Percentiles rank a stretch among this genome's conserved stretches.
phyloP scores from a whole-genome alignment of 2,113 vertebrate genomes.

The Oreochromis tanganicae region DNA sequence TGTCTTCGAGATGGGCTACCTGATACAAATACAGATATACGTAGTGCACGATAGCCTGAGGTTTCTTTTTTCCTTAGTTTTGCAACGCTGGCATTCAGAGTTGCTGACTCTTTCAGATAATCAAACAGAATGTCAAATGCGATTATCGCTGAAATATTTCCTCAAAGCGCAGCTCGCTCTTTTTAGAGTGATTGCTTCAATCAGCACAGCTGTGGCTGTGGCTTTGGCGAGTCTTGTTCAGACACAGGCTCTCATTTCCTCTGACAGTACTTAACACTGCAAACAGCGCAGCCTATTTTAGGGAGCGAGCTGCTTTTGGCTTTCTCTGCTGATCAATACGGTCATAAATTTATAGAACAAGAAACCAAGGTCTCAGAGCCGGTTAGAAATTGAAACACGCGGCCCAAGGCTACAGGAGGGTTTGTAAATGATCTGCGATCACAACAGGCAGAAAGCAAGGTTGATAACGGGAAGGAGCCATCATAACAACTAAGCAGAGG shows the following conservation, averaged over 20 bases:
- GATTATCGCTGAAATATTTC: constrained; percentile 41
- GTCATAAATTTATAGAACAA: constrained; percentile 43
- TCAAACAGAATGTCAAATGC: constrained; percentile 48
- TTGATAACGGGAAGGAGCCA: constrained; percentile 43
- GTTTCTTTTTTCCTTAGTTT: not conserved
- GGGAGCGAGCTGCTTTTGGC: constrained; percentile 21
- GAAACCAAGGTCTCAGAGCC: constrained; percentile 17
- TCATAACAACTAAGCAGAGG: constrained; percentile 17
- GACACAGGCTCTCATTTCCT: constrained; percentile 40
- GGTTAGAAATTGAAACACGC: constrained; percentile 38
- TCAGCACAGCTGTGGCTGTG: constrained; percentile 40
- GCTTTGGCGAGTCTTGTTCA: constrained; percentile 16
- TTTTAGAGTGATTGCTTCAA: constrained; percentile 37
- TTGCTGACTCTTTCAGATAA: constrained; percentile 45
- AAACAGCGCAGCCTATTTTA: constrained; percentile 35
- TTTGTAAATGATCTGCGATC: constrained; percentile 53
- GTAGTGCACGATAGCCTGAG: not conserved
- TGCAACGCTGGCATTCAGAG: constrained; percentile 25
- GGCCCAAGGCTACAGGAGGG: constrained; percentile 26
- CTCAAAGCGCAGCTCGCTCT: constrained; percentile 16
- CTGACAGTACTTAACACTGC: constrained; percentile 47
- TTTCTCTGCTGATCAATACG: constrained; percentile 50
- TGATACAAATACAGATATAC: not conserved
- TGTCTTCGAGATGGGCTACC: not conserved
- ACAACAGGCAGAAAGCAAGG: constrained; percentile 37